Conservation (phyloP, 1,140 invertebrate genomes). For the Paramacrobiotus metropolitanus region DNA sequence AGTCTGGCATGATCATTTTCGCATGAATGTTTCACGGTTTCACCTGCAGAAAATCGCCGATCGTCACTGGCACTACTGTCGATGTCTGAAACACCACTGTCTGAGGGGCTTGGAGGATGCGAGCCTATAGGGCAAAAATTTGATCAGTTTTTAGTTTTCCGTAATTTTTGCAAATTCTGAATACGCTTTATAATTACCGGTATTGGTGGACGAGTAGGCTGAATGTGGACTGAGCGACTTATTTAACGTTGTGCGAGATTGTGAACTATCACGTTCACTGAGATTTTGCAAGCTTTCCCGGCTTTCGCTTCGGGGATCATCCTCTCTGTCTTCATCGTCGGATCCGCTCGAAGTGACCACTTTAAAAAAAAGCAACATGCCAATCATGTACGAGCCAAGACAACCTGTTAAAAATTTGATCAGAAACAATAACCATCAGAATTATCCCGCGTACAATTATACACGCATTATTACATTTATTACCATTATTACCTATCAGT, state of each 20-base stretch:
- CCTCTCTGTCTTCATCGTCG: not conserved
- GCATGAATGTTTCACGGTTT: too few relatives aligned
- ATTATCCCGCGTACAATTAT: too few relatives aligned
- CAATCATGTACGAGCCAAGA: too few relatives aligned
- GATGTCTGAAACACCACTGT: conserved; percentile 86
- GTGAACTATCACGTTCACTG: not conserved
- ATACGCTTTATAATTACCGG: not conserved
- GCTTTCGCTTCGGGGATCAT: not conserved
- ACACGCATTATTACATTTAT: too few relatives aligned
- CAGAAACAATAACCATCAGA: too few relatives aligned
- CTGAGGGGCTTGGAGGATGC: conserved; percentile 79
- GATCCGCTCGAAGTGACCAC: not conserved
- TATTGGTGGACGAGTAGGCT: not conserved
- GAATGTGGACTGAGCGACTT: not conserved
- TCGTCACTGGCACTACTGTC: conserved; percentile 75
- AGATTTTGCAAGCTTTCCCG: not conserved
- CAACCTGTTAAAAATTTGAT: not conserved
- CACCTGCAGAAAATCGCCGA: conserved; percentile 11
- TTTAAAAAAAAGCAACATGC: not conserved
- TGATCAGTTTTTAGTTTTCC: too few relatives aligned
- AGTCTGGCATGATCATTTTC: too few relatives aligned
- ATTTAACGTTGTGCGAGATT: not conserved
- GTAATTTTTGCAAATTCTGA: too few relatives aligned
- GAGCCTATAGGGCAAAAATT: conserved; percentile 39
- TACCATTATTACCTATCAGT: too few relatives aligned